Percentiles rank a stretch among this genome's conserved stretches.
These are phyloP conservation scores for Petrolisthes manimaculis DNA, from an alignment of 2,888 invertebrate species.

Conservation along the genomic window DNA sequence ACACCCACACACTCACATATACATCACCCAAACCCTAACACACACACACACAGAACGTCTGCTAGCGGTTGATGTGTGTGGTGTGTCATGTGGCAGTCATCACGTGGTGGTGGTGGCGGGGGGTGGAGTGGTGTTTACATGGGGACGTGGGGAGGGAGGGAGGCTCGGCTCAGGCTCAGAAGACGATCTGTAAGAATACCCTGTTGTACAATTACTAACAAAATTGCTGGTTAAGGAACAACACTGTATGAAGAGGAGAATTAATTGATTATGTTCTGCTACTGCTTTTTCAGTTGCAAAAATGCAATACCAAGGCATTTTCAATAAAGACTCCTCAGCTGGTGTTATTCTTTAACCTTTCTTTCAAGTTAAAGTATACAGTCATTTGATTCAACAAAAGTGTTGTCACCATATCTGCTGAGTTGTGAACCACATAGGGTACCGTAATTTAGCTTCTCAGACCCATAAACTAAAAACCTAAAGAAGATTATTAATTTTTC, in stretches of 20 bases:
- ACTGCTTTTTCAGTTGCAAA: neutral
- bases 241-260: neutral
- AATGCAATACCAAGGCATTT: too few species aligned
- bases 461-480: too few species aligned
- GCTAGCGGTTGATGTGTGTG: constrained; percentile 75
- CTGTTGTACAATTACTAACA: neutral
- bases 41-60: constrained; percentile 70
- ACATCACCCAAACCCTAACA: neutral
- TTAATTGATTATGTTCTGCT: neutral
- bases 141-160: constrained; percentile 78
- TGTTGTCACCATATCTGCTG: too few species aligned
- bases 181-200: constrained; percentile 69
- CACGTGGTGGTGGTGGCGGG: constrained; percentile 77
- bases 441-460: too few species aligned
- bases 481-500: too few species aligned
- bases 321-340: too few species aligned
- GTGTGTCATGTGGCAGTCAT: constrained; percentile 76
- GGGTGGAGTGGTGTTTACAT: constrained; percentile 77
- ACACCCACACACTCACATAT: neutral
- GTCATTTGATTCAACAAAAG: too few species aligned
- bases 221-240: neutral
- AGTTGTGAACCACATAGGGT: too few species aligned
- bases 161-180: constrained; percentile 75
- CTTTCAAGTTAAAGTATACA: too few species aligned
- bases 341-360: too few species aligned